These are phyloP conservation scores for Sander lucioperca DNA, from an alignment of 2,113 vertebrate genomes.

Conservation along the genomic window DNA sequence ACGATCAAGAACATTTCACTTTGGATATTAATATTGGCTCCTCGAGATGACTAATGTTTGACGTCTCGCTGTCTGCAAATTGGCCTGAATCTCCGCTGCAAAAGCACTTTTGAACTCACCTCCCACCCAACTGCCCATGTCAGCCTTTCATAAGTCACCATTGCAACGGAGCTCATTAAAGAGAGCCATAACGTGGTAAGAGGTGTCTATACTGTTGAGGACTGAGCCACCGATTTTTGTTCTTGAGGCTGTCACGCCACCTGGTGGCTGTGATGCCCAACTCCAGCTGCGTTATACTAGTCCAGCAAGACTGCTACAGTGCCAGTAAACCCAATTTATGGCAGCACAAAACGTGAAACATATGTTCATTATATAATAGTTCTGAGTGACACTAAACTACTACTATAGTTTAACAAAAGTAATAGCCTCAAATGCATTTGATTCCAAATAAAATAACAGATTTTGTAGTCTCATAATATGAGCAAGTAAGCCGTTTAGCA, in stretches of 20 bases:
- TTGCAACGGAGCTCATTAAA: constrained; percentile 19
- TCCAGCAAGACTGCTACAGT: not conserved
- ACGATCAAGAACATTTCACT: constrained; percentile 18
- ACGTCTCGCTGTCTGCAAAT: constrained; percentile 14
- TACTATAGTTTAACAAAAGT: not conserved
- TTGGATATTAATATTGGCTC: constrained; percentile 21
- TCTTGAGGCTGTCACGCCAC: constrained; percentile 62
- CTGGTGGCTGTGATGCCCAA: constrained; percentile 58
- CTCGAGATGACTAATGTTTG: not conserved
- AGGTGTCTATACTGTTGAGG: constrained; percentile 5
- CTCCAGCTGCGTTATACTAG: not conserved
- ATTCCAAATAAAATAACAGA: constrained; percentile 5
- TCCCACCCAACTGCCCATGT: constrained; percentile 5
- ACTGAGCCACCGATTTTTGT: not conserved
- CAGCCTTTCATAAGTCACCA: constrained; percentile 43
- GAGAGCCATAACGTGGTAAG: constrained; percentile 11
- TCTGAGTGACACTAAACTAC: not conserved
- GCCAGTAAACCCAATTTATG: constrained; percentile 29
- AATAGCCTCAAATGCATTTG: not conserved
- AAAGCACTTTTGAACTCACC: constrained; percentile 33
- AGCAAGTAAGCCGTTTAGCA: not conserved
- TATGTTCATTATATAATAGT: constrained; percentile 6
- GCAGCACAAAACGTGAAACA: constrained; percentile 10
- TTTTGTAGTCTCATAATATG: not conserved
- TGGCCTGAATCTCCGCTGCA: not conserved